Conservation (phyloP, 2,797 vertebrate genomes). For the Betta splendens region DNA sequence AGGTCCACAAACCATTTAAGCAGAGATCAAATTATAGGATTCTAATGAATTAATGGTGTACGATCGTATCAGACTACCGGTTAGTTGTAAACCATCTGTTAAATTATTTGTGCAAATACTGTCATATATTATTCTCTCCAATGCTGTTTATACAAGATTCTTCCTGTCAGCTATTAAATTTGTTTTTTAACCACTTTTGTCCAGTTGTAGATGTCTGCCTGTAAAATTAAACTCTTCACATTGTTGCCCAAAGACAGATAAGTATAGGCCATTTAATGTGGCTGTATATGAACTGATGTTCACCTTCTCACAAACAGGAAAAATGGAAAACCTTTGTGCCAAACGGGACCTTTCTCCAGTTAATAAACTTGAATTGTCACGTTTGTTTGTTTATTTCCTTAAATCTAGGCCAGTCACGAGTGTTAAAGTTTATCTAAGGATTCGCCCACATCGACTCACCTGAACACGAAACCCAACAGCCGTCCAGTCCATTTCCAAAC, state of each 20-base stretch:
- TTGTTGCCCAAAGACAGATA: not conserved
- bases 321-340: not conserved
- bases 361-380: constrained; percentile 39
- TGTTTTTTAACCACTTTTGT: not conserved
- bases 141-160: constrained; percentile 9
- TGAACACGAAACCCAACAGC: not conserved
- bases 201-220: not conserved
- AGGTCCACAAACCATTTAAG: not conserved
- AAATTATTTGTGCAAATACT: not conserved
- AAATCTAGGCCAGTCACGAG: too few species aligned
- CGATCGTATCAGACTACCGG: not conserved
- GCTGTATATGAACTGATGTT: constrained; percentile 1
- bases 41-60: not conserved
- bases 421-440: not conserved
- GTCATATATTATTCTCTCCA: not conserved
- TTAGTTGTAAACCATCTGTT: not conserved
- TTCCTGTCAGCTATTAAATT: not conserved
- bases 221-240: not conserved
- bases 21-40: too few species aligned
- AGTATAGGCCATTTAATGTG: not conserved
- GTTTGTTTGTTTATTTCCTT: not conserved
- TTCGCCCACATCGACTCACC: not conserved
- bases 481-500: constrained; percentile 12
- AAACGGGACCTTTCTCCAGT: not conserved
- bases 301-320: not conserved